Evolutionary conservation across 2,113 vertebrate species (phyloP), one percentile per base, ranked within the genome.

Genomic region (Elgaria multicarinata): DNA sequence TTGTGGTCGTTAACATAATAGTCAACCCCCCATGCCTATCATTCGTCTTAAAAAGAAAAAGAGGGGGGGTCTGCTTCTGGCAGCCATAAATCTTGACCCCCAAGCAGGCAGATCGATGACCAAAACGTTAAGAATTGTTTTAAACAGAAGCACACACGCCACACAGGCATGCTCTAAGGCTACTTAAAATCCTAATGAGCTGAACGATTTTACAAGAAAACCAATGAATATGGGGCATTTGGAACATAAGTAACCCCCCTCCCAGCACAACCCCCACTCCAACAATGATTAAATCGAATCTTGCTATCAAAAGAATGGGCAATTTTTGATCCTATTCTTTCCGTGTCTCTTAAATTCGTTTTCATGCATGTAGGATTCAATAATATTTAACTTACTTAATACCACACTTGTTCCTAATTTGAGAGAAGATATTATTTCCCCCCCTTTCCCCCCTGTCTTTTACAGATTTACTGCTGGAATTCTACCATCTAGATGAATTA

Each of bases 181-280:
- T 94, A 85, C 42, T 92, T 81, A 87, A 89, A 88, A 85, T 90
- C 88, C 92, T 93, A 72, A 72, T 80, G 94, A 92, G 31, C 84
- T 94, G 85, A 93, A 74, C 92, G 81, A 53, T 76, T 96, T 95
- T 95, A 95, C 92, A 94, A 87, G 93, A 85, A 16, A 95, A 92
- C 91, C 76, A 83, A 85, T 82, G 91, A 69, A 93, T 89, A 93
- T 83, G 87, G 89, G 87, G 88, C 92, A 93, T 93, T 66, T 10
- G 44, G 28, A 78, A n/a, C 24, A 13, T 95, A 92, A 39, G 87
- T 90, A 89, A 94, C 94, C 87, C 80, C 0, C 90, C 88, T 46
- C 31, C 87, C 90, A 84, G 55, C 44, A 74, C 85, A 16, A 36
- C 76, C 58, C 87, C 92, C 86, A 26, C 76, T 71, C 75, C 50